These are phyloP conservation scores for Leptonema lineaticorne DNA, from an alignment of 1,140 invertebrate genomes.

Conservation along the genomic window DNA sequence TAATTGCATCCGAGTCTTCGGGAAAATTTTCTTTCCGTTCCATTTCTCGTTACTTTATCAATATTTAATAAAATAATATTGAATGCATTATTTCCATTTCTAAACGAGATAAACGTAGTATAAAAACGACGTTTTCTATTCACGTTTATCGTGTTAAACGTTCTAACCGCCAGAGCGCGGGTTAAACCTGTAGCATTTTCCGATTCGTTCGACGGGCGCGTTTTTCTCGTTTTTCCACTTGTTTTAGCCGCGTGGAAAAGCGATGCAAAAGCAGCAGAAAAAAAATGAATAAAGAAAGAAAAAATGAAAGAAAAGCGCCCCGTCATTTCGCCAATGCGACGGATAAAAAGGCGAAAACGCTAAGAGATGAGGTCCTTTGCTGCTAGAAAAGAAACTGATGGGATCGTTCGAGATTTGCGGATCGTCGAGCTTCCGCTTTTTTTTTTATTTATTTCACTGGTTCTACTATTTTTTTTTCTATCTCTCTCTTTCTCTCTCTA, in stretches of 20 bases:
- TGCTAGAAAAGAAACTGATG: neutral
- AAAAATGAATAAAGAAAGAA: neutral
- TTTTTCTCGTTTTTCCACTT: constrained; percentile 9
- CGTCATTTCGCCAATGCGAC: constrained; percentile 8
- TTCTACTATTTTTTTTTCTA: no score
- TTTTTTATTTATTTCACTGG: no score
- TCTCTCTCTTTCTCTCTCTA: no score
- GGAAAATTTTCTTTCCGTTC: no score
- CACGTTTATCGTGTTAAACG: neutral
- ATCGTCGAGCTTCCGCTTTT: no score
- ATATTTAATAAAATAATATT: neutral
- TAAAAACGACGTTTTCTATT: no score
- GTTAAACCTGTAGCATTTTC: constrained; percentile 15
- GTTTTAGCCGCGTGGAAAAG: neutral
- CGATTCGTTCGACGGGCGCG: neutral
- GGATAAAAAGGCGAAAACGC: constrained; percentile 12
- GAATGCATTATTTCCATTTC: neutral
- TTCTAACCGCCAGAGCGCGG: neutral
- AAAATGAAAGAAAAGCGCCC: no score
- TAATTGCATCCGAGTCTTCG: no score
- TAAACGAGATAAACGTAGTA: neutral
- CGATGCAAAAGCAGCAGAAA: neutral
- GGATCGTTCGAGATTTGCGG: no score
- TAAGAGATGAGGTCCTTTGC: neutral
- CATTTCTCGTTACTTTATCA: no score